phyloP scores from a whole-genome alignment of 2,888 invertebrate genomes.

The Encarsia formosa region DNA sequence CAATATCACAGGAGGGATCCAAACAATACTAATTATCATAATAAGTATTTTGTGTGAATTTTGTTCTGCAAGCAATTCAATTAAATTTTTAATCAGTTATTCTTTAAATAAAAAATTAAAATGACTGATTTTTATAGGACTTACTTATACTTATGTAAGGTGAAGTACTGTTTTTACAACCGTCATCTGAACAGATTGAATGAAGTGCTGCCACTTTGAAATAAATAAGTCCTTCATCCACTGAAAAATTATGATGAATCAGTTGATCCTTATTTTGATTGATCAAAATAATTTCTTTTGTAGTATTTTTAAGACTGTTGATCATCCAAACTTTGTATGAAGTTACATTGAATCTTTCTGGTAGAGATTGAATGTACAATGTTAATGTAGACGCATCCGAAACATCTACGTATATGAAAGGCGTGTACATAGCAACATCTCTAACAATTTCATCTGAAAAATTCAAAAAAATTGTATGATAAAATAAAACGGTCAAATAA shows the following conservation, averaged over 20 bases:
- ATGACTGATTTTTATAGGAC: constrained; percentile 5
- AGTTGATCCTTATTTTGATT: constrained; percentile 25
- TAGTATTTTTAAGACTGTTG: constrained; percentile 37
- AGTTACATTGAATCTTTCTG: constrained; percentile 41
- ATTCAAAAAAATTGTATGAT: not conserved
- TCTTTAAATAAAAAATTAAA: constrained; percentile 2
- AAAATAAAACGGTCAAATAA: constrained; percentile 2
- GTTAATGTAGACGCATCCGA: constrained; percentile 36
- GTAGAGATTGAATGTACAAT: constrained; percentile 43
- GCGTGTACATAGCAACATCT: constrained; percentile 34
- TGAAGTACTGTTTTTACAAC: constrained; percentile 43
- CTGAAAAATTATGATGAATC: constrained; percentile 37
- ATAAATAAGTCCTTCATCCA: constrained; percentile 39
- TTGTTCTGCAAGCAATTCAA: constrained; percentile 34
- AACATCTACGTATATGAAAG: constrained; percentile 46
- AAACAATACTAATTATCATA: constrained; percentile 47
- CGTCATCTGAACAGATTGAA: constrained; percentile 36
- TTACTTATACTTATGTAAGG: constrained; percentile 45
- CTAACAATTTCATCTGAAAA: constrained; percentile 29
- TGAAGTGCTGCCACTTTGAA: constrained; percentile 46
- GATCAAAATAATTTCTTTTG: constrained; percentile 25
- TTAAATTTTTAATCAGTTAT: not conserved
- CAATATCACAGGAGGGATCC: constrained; percentile 45
- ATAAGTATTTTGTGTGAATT: constrained; percentile 39
- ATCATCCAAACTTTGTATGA: constrained; percentile 43